Conservation (phyloP, 1,140 invertebrate species). For the Archivesica marissinica region DNA sequence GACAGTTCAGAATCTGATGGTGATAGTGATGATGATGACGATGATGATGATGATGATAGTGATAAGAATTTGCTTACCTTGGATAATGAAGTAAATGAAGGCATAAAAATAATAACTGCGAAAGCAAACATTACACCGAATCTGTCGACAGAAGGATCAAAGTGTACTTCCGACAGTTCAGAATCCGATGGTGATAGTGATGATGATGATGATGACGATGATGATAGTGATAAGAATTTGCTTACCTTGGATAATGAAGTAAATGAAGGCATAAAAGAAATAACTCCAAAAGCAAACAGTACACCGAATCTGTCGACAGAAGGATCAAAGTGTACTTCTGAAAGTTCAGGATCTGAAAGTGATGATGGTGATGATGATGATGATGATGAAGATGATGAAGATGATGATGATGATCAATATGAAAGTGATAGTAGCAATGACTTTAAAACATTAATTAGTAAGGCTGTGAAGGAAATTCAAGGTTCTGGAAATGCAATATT, state of each 20-base stretch:
- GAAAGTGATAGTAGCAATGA: slow-evolving; percentile 18
- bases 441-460: slow-evolving; percentile 28
- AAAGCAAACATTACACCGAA: neutral
- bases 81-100: neutral
- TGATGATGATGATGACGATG: neutral
- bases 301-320: neutral
- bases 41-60: neutral
- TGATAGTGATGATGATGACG: neutral
- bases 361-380: neutral
- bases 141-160: neutral
- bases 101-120: neutral
- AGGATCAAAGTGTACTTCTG: neutral
- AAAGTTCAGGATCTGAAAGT: neutral
- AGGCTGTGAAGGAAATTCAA: slow-evolving; percentile 22
- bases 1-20: neutral
- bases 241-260: neutral
- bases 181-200: neutral
- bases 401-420: slow-evolving; percentile 51
- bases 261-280: too few species aligned
- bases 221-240: neutral
- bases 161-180: neutral
- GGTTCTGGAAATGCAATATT: too few species aligned
- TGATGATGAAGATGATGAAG: slow-evolving; percentile 54
- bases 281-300: neutral
- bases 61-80: neutral